Base-by-base conservation (phyloP, 2,888 invertebrate genomes). In the Lepidonotus clava region DNA sequence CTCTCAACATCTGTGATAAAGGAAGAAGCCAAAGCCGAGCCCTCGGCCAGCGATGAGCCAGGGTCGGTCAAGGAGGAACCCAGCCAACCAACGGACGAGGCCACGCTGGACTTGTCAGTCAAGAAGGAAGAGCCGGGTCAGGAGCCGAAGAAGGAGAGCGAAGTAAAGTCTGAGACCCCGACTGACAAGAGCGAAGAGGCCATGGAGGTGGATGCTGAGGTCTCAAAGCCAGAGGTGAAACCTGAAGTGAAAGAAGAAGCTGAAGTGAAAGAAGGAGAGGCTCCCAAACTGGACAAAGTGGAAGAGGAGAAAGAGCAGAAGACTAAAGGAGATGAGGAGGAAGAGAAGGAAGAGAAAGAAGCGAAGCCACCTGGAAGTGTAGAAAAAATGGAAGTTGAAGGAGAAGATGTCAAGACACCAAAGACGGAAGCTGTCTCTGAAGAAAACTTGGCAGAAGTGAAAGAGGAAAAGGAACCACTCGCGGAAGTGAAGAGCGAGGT, bases 231-330 rank as follows among this genome's bases (percentile, higher is more conserved):
- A 83, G 77, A 66, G 28, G 71, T 67, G 34, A 88, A 87, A 46
- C 28, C 84, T 76, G 87, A 88, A 11, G 56, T 51, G 18, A 87
- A n/a, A n/a, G n/a, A n/a, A n/a, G n/a, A n/a, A n/a, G n/a, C 88
- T 28, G 41, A 87, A 46, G 77, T 80, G 32, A 87, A 89, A 86
- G 88, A 88, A 34, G 85, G 77, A 28, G 71, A 85, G 41, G 76
- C 77, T 40, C 66, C n/a, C n/a, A n/a, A n/a, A n/a, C n/a, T n/a
- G n/a, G n/a, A n/a, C n/a, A n/a, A 86, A 34, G 87, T 87, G 83
- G 83, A 86, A 34, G 86, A 88, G 38, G 90, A 93, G 61, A 86
- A 89, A 53, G 83, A 86, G 71, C 40, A 83, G 84, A 87, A 61
- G 71, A 51, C 41, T n/a, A 83, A n/a, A 8, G 85, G 83, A 0